Evolutionary conservation across 2,888 invertebrate species (phyloP).

Genomic region (Drosophila falleni): DNA sequence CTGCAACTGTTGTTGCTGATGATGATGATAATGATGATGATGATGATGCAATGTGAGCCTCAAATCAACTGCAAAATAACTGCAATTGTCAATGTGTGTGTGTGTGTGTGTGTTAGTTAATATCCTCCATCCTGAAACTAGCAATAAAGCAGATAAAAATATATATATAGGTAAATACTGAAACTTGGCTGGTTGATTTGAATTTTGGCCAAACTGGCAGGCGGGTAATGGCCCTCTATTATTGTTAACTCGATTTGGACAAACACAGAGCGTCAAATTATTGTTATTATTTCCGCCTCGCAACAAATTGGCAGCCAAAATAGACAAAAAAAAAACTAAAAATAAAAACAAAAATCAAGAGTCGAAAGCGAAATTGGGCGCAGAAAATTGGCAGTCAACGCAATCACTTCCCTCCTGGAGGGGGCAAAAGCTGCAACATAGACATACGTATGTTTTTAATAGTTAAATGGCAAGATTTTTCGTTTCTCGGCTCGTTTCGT

Average conservation of each 20-base stretch:
- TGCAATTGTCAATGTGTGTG: constrained; percentile 35
- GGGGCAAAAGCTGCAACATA: constrained; percentile 3
- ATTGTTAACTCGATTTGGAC: constrained; percentile 79
- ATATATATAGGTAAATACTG: constrained; percentile 7
- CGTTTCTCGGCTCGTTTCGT: constrained; percentile 63
- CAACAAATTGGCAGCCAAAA: constrained; percentile 66
- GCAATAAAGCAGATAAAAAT: constrained; percentile 18
- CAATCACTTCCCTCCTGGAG: constrained; percentile 4
- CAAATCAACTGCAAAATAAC: constrained; percentile 59
- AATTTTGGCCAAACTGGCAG: constrained; percentile 53
- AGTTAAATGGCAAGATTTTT: constrained; percentile 61
- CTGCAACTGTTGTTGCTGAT: background rate
- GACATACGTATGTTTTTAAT: constrained; percentile 53
- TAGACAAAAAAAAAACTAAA: constrained; percentile 27
- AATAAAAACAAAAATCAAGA: constrained; percentile 19
- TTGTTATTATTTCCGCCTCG: constrained; percentile 75
- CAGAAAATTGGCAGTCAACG: constrained; percentile 52
- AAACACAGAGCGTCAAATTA: constrained; percentile 74
- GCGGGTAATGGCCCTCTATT: constrained; percentile 65
- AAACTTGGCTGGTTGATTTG: constrained; percentile 38
- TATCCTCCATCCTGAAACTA: constrained; percentile 20
- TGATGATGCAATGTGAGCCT: constrained; percentile 58
- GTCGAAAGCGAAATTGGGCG: constrained; percentile 61
- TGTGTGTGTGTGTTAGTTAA: constrained; percentile 30
- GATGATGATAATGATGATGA: constrained; percentile 8